Percentiles rank a stretch among this genome's conserved stretches.
Evolutionary conservation across 2,113 vertebrate genomes (phyloP).

Genomic region (Otocyon megalotis): DNA sequence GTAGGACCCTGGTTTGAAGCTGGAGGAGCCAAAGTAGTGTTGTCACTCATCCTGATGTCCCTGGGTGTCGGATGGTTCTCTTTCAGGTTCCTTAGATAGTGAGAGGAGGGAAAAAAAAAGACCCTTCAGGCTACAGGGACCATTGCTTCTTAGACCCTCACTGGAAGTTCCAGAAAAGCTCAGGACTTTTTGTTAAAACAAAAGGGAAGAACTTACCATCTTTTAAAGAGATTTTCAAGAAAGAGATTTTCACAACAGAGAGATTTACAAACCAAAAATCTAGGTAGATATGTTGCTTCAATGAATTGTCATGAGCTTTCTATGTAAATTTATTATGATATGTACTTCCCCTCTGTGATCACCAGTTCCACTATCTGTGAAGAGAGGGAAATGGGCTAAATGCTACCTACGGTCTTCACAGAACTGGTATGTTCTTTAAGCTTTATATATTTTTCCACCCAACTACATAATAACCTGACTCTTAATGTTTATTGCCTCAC

Average conservation of each 20-base stretch:
- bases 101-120: not conserved
- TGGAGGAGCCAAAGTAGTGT: conserved; percentile 81
- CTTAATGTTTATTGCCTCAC: not conserved
- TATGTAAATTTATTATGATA: not conserved
- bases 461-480: not conserved
- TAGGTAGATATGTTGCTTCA: not conserved
- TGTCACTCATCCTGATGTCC: conserved; percentile 84
- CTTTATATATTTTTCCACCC: not conserved
- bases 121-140: not conserved
- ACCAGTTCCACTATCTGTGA: not conserved
- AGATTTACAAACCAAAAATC: not conserved
- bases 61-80: not conserved
- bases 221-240: conserved; percentile 11
- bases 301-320: not conserved
- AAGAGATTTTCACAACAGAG: not conserved
- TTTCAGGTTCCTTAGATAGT: conserved; percentile 64
- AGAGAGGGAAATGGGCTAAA: not conserved
- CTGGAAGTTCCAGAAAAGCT: not conserved
- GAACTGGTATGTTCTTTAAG: not conserved
- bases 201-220: not conserved
- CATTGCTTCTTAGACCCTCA: not conserved
- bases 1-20: conserved; percentile 86
- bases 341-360: not conserved
- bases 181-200: not conserved
- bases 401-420: not conserved